Conservation (phyloP, 2,888 invertebrate species). For the Heliconius ismenius region DNA sequence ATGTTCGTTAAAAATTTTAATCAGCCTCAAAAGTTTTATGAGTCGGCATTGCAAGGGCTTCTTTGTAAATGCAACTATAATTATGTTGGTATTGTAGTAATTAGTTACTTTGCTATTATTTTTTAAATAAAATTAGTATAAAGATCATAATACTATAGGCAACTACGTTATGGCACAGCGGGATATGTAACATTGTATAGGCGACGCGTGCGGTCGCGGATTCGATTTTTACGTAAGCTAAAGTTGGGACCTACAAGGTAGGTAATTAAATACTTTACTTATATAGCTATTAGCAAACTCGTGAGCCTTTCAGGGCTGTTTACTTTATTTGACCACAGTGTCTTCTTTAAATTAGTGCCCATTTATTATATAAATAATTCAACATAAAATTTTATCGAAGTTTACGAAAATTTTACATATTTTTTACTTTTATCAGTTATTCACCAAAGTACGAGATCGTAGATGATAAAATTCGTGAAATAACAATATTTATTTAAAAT, state of each 20-base stretch:
- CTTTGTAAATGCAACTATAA: slow-evolving; percentile 66
- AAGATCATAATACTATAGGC: background rate
- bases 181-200: background rate
- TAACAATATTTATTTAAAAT: no score
- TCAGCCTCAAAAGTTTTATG: slow-evolving; percentile 72
- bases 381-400: background rate
- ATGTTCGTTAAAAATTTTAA: slow-evolving; percentile 71
- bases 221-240: background rate
- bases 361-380: background rate
- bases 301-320: background rate
- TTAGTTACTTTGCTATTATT: slow-evolving; percentile 50
- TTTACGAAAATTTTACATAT: background rate
- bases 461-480: no score
- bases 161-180: background rate
- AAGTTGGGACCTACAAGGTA: background rate
- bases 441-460: no score
- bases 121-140: slow-evolving; percentile 28
- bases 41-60: slow-evolving; percentile 65
- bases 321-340: background rate
- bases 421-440: background rate
- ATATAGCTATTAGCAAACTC: background rate
- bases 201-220: background rate
- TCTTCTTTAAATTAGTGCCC: background rate
- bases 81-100: slow-evolving; percentile 57
- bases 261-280: background rate